phyloP scores from a whole-genome alignment of 2,888 invertebrate genomes.

The Polydrusus cervinus region DNA sequence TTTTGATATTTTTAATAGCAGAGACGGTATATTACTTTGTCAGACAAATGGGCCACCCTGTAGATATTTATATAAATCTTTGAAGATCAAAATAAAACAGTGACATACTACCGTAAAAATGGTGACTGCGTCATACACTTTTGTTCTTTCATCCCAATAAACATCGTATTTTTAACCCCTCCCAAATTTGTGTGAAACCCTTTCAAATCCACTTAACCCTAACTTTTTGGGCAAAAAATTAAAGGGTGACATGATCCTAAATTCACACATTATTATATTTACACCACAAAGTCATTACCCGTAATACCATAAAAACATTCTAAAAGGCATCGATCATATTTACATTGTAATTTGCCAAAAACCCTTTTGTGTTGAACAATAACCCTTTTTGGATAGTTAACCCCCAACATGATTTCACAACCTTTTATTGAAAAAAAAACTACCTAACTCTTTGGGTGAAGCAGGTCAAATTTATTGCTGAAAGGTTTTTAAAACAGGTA shows the following conservation, averaged over 20 bases:
- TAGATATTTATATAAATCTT: no score
- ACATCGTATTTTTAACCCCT: neutral
- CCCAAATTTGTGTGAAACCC: neutral
- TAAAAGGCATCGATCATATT: conserved; percentile 64
- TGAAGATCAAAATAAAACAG: no score
- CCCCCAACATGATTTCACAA: conserved; percentile 40
- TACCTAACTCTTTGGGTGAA: conserved; percentile 33
- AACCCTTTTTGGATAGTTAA: conserved; percentile 58
- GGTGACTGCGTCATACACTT: no score
- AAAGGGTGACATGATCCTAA: conserved; percentile 33
- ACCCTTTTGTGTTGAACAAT: conserved; percentile 61
- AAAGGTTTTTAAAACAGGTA: conserved; percentile 18
- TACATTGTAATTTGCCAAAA: conserved; percentile 62
- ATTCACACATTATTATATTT: conserved; percentile 56
- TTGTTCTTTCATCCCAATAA: no score
- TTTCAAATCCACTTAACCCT: conserved; percentile 18
- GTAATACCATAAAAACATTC: conserved; percentile 57
- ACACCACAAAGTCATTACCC: conserved; percentile 59
- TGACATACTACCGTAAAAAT: no score
- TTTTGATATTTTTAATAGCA: no score
- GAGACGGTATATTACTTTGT: no score
- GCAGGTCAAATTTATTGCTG: conserved; percentile 38
- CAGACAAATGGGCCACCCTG: no score
- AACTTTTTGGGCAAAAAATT: neutral
- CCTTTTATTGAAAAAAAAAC: conserved; percentile 34